Evolutionary conservation across 2,113 vertebrate genomes (phyloP).

Genomic region (Aramus guarauna): DNA sequence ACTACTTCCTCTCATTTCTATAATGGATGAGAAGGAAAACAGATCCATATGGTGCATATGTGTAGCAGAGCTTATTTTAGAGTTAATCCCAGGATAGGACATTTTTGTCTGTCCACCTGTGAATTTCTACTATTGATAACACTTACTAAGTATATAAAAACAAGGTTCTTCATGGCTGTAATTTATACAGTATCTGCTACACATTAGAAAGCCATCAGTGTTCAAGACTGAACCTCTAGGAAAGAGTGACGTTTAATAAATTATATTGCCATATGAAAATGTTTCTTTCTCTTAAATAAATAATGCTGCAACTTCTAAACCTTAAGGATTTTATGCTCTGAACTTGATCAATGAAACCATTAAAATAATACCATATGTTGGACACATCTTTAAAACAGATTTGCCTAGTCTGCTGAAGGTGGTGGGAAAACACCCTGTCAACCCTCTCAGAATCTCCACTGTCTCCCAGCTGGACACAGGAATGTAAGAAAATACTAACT

Average conservation of each 20-base stretch:
- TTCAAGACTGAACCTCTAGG: not conserved
- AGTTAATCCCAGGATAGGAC: constrained; percentile 44
- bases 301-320: constrained; percentile 2
- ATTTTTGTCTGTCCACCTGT: constrained; percentile 43
- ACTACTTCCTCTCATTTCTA: constrained; percentile 20
- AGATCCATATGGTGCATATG: constrained; percentile 10
- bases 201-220: constrained; percentile 40
- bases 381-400: constrained; percentile 63
- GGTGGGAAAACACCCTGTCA: constrained; percentile 58
- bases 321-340: constrained; percentile 38
- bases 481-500: constrained; percentile 47
- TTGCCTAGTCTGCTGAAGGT: constrained; percentile 17
- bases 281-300: constrained; percentile 43
- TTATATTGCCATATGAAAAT: constrained; percentile 31
- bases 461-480: constrained; percentile 50
- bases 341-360: constrained; percentile 20
- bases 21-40: constrained; percentile 26
- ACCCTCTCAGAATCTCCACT: constrained; percentile 18
- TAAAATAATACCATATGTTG: constrained; percentile 68
- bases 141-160: not conserved
- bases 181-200: constrained; percentile 28
- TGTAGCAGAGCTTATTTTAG: constrained; percentile 1
- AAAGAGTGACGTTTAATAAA: constrained; percentile 49
- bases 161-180: not conserved
- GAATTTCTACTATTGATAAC: constrained; percentile 26